Conservation (phyloP, 2,797 vertebrate species). For the Odontamblyopus rebecca region DNA sequence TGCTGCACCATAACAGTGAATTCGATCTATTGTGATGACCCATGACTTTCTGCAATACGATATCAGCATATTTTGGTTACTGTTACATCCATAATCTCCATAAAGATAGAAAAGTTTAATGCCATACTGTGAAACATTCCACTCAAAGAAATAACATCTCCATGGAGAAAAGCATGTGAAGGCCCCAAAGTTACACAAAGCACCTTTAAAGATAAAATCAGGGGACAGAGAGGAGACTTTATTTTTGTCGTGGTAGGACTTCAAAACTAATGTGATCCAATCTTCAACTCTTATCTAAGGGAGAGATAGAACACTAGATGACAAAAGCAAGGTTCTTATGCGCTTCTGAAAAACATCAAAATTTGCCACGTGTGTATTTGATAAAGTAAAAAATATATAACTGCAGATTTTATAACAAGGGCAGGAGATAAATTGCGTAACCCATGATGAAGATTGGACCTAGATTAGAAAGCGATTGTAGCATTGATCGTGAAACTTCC, state of each 20-base stretch:
- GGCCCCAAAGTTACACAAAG: no score
- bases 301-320: constrained; percentile 51
- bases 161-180: no score
- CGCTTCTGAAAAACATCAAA: constrained; percentile 29
- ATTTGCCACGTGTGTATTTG: constrained; percentile 44
- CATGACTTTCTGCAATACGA: no score
- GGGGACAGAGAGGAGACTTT: constrained; percentile 55
- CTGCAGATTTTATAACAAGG: constrained; percentile 50
- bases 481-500: constrained; percentile 50
- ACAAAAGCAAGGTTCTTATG: constrained; percentile 34
- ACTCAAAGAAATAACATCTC: no score
- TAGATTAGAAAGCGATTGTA: constrained; percentile 60
- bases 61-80: no score
- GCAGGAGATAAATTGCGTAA: constrained; percentile 47
- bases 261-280: constrained; percentile 59
- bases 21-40: no score
- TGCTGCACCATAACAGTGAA: no score
- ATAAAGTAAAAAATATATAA: constrained; percentile 54
- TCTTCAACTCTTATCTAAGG: constrained; percentile 41
- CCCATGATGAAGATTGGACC: constrained; percentile 48
- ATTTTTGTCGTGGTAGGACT: constrained; percentile 64
- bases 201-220: constrained; percentile 54
- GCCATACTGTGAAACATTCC: no score
- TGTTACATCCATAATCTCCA: no score
- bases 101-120: no score